phyloP scores from a whole-genome alignment of 1,140 invertebrate species.

The Anthonomus grandis region DNA sequence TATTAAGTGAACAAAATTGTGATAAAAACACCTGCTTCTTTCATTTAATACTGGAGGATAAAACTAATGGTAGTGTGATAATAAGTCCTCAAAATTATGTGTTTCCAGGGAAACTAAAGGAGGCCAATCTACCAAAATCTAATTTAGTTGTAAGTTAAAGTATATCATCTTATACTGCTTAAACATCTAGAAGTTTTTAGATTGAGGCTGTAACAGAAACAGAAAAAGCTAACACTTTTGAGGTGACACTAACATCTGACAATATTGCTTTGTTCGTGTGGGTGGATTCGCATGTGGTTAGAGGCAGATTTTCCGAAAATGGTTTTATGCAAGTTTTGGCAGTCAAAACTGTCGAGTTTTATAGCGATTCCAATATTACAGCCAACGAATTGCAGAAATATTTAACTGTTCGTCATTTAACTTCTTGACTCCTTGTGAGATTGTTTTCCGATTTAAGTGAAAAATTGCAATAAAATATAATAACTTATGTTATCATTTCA shows the following conservation, averaged over 20 bases:
- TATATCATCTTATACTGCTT: not conserved
- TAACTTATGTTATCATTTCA: no score
- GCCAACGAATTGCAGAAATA: slow-evolving; percentile 8
- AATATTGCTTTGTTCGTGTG: slow-evolving; percentile 29
- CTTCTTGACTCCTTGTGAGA: no score
- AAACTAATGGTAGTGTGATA: not conserved
- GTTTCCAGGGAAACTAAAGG: slow-evolving; percentile 19
- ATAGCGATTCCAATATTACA: slow-evolving; percentile 10
- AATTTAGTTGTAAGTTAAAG: slow-evolving; percentile 13
- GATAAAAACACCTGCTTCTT: slow-evolving; percentile 11
- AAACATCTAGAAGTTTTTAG: slow-evolving; percentile 1
- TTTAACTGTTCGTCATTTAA: slow-evolving; percentile 21
- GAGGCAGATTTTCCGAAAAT: slow-evolving; percentile 27
- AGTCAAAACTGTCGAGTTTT: slow-evolving; percentile 21
- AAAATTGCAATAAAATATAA: no score
- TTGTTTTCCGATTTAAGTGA: no score
- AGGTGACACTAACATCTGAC: slow-evolving; percentile 16
- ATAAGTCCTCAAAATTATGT: slow-evolving; percentile 27
- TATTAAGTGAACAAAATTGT: slow-evolving; percentile 16
- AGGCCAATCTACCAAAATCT: slow-evolving; percentile 11
- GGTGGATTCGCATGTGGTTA: slow-evolving; percentile 20
- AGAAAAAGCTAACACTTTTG: slow-evolving; percentile 6
- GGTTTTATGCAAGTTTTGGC: slow-evolving; percentile 9
- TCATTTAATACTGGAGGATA: no score
- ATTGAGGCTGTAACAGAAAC: not conserved